Evolutionary conservation across 2,113 vertebrate genomes (phyloP), one percentile per base, ranked within the genome.

Genomic region (Sigmodon hispidus): DNA sequence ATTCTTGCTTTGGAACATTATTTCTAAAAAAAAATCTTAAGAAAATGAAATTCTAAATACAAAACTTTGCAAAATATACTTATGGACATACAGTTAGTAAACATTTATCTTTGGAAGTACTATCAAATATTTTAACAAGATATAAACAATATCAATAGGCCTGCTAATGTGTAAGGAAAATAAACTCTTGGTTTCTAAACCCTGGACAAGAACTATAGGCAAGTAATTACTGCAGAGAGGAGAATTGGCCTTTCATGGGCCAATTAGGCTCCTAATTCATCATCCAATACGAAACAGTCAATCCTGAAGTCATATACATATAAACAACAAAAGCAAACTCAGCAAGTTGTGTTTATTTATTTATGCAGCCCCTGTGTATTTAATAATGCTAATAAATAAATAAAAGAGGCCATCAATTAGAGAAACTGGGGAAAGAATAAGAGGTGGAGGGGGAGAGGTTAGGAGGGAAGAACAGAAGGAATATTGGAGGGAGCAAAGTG

Each of bases 31-130:
- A 36, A 63, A 40, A 29, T 89, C 24, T 89, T 40, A 94, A 89
- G n/a, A 52, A 91, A 76, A 93, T 94, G 1, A 79, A 92, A 76
- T 90, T 75, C n/a, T 75, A 48, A 95, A 93, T 91, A 81, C 15
- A 93, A 65, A 94, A 48, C 11, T 85, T 76, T 91, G 87, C 16
- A 90, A 48, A 80, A 31, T 0, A 26, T 91, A 89, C 63, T 80
- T 21, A 72, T 24, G 19, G 1, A 8, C 52, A 6, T 8, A 72
- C 31, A 93, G 40, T 75, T 94, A 65, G 80, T 63, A 88, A 81
- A 3, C 10, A 29, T n/a, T 61, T 31, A 31, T 10, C 26, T 9
- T 61, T 88, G 15, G 31, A 94, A 92, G 24, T 16, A 70, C 73
- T 81, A 89, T 70, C 26, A 83, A 26, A 26, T 4, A 59, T 81